Conservation (phyloP, 1,140 invertebrate genomes). For the Drosophila lacertosa region DNA sequence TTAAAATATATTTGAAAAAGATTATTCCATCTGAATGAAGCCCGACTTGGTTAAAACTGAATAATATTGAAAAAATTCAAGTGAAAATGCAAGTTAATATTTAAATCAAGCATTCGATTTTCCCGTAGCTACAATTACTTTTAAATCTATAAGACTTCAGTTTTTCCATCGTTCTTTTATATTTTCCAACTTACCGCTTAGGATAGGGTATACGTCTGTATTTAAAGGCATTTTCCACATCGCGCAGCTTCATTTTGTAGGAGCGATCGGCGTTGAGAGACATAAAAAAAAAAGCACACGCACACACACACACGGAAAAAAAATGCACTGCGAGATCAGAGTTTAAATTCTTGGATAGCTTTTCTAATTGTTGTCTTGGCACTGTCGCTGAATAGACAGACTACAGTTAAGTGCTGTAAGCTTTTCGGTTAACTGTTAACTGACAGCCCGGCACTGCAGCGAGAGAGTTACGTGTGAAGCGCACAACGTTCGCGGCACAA, state of each 20-base stretch:
- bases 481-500: slow-evolving; percentile 74
- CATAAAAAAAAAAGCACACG: slow-evolving; percentile 21
- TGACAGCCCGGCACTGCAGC: slow-evolving; percentile 21
- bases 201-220: slow-evolving; percentile 82
- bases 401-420: slow-evolving; percentile 23
- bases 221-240: slow-evolving; percentile 82
- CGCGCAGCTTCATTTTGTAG: slow-evolving; percentile 83
- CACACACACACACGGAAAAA: slow-evolving; percentile 21
- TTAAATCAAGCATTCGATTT: no score
- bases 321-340: slow-evolving; percentile 24
- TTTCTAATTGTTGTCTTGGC: slow-evolving; percentile 23
- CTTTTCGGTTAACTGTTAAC: slow-evolving; percentile 22
- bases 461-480: slow-evolving; percentile 63
- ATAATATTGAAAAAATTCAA: no score
- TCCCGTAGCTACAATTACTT: no score
- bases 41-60: no score
- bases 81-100: no score
- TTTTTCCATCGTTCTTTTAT: slow-evolving; percentile 10
- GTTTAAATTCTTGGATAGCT: slow-evolving; percentile 24
- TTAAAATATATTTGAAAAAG: neutral
- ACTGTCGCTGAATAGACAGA: slow-evolving; percentile 24
- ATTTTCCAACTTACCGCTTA: slow-evolving; percentile 73
- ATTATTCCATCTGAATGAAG: no score
- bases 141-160: slow-evolving; percentile 1
- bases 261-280: slow-evolving; percentile 64